A percentile compares a stretch with the other conserved stretches of the same genome.
Conservation (phyloP, 2,888 invertebrate species). For the Xestia ashworthii region DNA sequence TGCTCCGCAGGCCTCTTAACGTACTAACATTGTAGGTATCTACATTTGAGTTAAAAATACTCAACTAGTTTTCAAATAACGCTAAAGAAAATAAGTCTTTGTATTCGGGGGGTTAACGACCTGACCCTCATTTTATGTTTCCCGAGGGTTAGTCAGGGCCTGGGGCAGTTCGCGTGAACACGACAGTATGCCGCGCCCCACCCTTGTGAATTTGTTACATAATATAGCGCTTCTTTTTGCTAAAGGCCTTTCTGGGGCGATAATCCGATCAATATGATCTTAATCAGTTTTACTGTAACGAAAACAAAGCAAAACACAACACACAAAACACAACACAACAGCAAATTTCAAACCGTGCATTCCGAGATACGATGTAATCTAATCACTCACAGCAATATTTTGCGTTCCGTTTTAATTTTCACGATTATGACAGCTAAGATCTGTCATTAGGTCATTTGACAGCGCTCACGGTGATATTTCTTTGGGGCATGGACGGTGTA, state of each 20-base stretch:
- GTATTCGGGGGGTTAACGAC: slow-evolving; percentile 20
- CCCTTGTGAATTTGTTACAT: not conserved
- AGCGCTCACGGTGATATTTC: too few species aligned
- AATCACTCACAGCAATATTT: too few species aligned
- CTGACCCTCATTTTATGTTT: slow-evolving; percentile 27
- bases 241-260: not conserved
- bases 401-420: too few species aligned
- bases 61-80: not conserved
- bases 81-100: slow-evolving; percentile 1
- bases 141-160: not conserved
- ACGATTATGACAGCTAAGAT: too few species aligned
- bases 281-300: not conserved
- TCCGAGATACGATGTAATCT: too few species aligned
- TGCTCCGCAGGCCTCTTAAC: too few species aligned
- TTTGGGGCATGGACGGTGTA: too few species aligned
- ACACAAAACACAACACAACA: too few species aligned
- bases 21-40: not conserved
- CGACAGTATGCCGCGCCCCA: not conserved
- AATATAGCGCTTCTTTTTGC: not conserved
- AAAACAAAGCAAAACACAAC: too few species aligned
- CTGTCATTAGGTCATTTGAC: too few species aligned
- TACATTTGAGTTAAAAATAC: not conserved
- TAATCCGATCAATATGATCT: slow-evolving; percentile 18
- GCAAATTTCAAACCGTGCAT: not conserved
- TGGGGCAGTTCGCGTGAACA: not conserved